Evolutionary conservation across 2,113 vertebrate genomes (phyloP).

Genomic region (Bufo bufo): DNA sequence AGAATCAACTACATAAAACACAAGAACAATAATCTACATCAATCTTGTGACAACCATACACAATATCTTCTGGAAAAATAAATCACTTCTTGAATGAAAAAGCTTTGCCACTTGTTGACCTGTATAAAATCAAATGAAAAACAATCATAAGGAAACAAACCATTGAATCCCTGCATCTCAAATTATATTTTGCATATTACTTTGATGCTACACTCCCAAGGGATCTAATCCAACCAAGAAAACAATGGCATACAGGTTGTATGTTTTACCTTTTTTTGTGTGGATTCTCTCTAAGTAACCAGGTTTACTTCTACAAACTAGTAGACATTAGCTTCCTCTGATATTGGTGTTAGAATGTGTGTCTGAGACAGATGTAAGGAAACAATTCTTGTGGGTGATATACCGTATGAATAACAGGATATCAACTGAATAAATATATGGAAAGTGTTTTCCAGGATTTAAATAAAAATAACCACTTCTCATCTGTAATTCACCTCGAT

Average conservation of each 20-base stretch:
- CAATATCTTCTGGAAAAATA: not conserved
- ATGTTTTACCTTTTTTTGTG: not conserved
- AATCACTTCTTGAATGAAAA: not conserved
- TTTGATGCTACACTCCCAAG: not conserved
- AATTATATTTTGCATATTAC: not conserved
- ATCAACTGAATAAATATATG: no score
- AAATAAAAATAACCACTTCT: no score
- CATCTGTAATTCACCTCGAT: no score
- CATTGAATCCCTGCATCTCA: not conserved
- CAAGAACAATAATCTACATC: not conserved
- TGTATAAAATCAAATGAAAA: not conserved
- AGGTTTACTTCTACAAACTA: no score
- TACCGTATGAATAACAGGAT: no score
- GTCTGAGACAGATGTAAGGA: no score
- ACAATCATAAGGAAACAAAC: not conserved
- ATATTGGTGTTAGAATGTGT: no score
- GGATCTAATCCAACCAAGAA: no score
- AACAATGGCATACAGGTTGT: not conserved
- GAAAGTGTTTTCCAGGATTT: no score
- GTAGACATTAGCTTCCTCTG: no score
- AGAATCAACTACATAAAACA: constrained; percentile 1
- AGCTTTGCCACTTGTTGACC: not conserved
- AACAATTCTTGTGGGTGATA: no score
- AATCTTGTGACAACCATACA: not conserved
- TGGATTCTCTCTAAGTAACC: not conserved